Conservation (phyloP, 2,113 vertebrate genomes). For the Neotragus moschatus region DNA sequence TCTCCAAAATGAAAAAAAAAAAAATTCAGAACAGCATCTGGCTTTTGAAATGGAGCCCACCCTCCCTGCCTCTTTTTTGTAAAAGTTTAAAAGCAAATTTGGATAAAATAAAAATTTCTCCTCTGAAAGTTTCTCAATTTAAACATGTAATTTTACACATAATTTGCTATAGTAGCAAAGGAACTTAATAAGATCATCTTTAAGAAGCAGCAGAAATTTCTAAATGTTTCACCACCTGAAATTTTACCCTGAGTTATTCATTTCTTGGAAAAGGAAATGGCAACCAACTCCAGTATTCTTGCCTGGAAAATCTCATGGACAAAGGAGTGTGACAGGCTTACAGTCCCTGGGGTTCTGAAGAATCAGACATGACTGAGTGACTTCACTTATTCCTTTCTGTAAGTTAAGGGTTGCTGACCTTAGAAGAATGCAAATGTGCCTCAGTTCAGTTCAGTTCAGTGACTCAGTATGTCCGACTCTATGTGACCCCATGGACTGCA, state of each 20-base stretch:
- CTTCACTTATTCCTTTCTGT: background rate
- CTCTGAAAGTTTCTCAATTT: background rate
- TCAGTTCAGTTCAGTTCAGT: background rate
- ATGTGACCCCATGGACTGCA: background rate
- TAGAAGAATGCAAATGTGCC: background rate
- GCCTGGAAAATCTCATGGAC: background rate
- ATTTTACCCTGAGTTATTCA: background rate
- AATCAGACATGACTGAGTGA: background rate
- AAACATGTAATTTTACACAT: background rate
- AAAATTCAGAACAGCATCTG: background rate
- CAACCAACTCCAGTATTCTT: background rate
- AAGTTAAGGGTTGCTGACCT: background rate
- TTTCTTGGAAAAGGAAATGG: background rate
- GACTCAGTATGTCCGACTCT: background rate
- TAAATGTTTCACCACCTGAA: background rate
- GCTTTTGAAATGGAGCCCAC: background rate
- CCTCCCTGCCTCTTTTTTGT: background rate
- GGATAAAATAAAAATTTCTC: slow-evolving; percentile 28
- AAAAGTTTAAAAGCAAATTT: background rate
- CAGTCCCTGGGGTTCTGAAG: background rate
- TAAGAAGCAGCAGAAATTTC: background rate
- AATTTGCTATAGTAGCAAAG: background rate
- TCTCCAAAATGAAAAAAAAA: background rate
- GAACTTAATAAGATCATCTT: background rate
- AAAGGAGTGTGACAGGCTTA: background rate